phyloP scores from a whole-genome alignment of 2,113 vertebrate species.

The Anoura caudifer region DNA sequence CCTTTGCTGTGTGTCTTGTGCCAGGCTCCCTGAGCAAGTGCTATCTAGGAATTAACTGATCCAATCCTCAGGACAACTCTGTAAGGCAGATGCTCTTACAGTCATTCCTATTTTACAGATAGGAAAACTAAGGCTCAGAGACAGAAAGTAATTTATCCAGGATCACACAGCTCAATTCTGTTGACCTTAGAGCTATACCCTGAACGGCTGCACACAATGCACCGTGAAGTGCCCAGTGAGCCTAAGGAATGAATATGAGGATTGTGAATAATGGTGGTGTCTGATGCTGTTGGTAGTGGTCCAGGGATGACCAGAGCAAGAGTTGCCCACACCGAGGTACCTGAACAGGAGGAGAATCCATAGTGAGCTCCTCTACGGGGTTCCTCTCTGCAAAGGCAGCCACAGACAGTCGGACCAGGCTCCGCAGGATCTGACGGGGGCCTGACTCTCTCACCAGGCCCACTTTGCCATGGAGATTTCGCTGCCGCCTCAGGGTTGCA shows the following conservation, averaged over 20 bases:
- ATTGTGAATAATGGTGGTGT: background rate
- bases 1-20: background rate
- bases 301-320: background rate
- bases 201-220: background rate
- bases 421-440: slow-evolving; percentile 87
- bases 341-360: slow-evolving; percentile 94
- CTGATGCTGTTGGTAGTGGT: background rate
- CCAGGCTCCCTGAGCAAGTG: background rate
- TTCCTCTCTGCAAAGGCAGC: slow-evolving; percentile 91
- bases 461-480: slow-evolving; percentile 55
- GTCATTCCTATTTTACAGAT: background rate
- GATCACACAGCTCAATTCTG: slow-evolving; percentile 24
- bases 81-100: background rate
- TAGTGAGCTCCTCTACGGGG: slow-evolving; percentile 85
- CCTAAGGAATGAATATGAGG: background rate
- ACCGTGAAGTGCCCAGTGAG: background rate
- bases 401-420: slow-evolving; percentile 93
- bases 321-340: slow-evolving; percentile 76
- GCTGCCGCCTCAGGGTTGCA: slow-evolving; percentile 78
- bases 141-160: background rate
- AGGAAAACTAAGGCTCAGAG: slow-evolving; percentile 40
- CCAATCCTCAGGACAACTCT: background rate
- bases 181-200: background rate
- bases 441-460: slow-evolving; percentile 64
- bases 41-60: background rate